Percentiles rank a stretch among this genome's conserved stretches.
These are phyloP conservation scores for Ceratotherium simum DNA, from an alignment of 2,113 vertebrate genomes.

Conservation along the genomic window DNA sequence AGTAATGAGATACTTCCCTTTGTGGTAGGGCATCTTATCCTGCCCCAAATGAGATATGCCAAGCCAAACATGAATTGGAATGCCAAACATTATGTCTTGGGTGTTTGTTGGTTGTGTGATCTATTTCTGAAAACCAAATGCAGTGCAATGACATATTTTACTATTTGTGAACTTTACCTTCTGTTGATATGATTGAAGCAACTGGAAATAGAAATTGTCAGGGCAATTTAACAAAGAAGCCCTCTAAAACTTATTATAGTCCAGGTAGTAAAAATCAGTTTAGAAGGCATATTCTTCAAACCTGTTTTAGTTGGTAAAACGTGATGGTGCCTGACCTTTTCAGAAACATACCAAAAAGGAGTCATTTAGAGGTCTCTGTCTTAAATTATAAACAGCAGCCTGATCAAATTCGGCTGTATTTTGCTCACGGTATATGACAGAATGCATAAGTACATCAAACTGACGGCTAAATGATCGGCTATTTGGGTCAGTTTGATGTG, in stretches of 20 bases:
- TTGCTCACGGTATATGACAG: slow-evolving; percentile 77
- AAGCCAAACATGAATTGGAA: slow-evolving; percentile 84
- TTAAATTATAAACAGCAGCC: slow-evolving; percentile 86
- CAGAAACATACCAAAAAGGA: slow-evolving; percentile 76
- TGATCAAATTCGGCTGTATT: slow-evolving; percentile 77
- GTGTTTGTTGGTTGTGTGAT: slow-evolving; percentile 84
- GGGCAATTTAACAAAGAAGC: slow-evolving; percentile 88
- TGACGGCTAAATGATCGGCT: slow-evolving; percentile 82
- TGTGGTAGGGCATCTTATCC: slow-evolving; percentile 75
- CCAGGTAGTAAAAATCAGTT: slow-evolving; percentile 87
- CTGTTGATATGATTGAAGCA: slow-evolving; percentile 89
- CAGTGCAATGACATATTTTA: slow-evolving; percentile 86
- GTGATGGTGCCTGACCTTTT: slow-evolving; percentile 86
- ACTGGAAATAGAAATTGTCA: slow-evolving; percentile 90
- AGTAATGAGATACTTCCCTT: slow-evolving; percentile 75
- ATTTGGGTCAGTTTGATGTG: slow-evolving; percentile 83
- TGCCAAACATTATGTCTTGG: slow-evolving; percentile 72
- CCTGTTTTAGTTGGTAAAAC: slow-evolving; percentile 88
- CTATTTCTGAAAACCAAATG: slow-evolving; percentile 83
- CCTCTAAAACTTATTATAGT: slow-evolving; percentile 87
- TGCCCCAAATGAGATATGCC: slow-evolving; percentile 74
- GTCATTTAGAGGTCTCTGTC: slow-evolving; percentile 82
- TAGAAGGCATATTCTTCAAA: slow-evolving; percentile 88
- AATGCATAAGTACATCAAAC: slow-evolving; percentile 68
- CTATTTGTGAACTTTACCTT: slow-evolving; percentile 89